Base-by-base conservation (phyloP, 2,888 invertebrate species). In the Cabera pusaria region DNA sequence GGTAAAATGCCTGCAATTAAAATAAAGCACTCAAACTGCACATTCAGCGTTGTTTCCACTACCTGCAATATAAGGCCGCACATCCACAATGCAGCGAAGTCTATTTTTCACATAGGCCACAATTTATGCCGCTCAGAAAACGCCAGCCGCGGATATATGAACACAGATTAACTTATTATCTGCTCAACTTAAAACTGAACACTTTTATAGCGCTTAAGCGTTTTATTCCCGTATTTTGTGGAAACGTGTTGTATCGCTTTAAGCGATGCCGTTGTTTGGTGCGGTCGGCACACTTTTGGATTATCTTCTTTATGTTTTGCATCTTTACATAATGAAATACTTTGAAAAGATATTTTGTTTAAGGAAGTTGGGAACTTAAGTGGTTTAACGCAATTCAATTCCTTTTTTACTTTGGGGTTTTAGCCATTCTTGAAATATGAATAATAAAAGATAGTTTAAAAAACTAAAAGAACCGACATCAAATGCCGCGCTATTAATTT, bases 151-250 rank as follows among this genome's bases (percentile, higher is more conserved):
- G 59, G 61, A 71, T 71, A 63, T 76, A 71, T 73, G 71, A 72
- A 53, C 57, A 56, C 56, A 68, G 66, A 75, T 79, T 76, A 76
- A 75, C 66, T 72, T 77, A 73, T 73, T 72, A 75, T 70, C 67
- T 64, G 40, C 48, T 40, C 39, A 42, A 62, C 66, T 69, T 68
- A 56, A 67, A 64, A 55, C 50, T 51, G 55, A 49, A 47, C 43
- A 44, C 49, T 51, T 53, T 52, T 51, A 49, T 38, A 42, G 50
- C 47, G 49, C 43, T 59, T 52, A 52, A 52, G 34, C 41, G 35
- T 47, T 52, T 42, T 37, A 49, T 58, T 36, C 44, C 27, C 24
- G 33, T 32, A 25, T 45, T 47, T 44, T 37, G 38, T 14, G 26
- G 31, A 12, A 12, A 24, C 9, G 16, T 32, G 17, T 8, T 31